Percentiles rank a stretch among this genome's conserved stretches.
Conservation (phyloP, 2,888 invertebrate species). For the Malthinus flaveolus region DNA sequence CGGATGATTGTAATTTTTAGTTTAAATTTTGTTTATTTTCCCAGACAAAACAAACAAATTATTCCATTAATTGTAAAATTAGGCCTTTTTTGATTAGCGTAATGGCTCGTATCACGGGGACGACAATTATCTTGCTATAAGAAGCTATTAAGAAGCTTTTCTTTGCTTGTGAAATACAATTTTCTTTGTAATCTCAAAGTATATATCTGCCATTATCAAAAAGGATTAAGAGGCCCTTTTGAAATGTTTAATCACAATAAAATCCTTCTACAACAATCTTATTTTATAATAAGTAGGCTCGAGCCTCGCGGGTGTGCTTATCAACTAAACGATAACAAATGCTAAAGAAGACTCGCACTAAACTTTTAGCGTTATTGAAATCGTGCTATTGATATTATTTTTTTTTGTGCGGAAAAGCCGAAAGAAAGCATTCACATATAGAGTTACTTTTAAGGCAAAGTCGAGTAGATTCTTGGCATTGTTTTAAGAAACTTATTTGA, state of each 20-base stretch:
- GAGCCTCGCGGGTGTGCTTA: slow-evolving; percentile 10
- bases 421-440: background rate
- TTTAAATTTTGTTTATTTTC: too few species aligned
- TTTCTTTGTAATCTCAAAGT: slow-evolving; percentile 16
- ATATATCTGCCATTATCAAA: slow-evolving; percentile 16
- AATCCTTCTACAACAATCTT: slow-evolving; percentile 13
- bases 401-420: too few species aligned
- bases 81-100: background rate
- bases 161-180: slow-evolving; percentile 11
- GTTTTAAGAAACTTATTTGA: slow-evolving; percentile 16
- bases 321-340: slow-evolving; percentile 15
- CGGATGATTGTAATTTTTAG: too few species aligned
- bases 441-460: background rate
- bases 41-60: too few species aligned
- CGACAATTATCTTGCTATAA: slow-evolving; percentile 11
- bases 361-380: too few species aligned
- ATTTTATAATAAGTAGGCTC: slow-evolving; percentile 12
- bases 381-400: too few species aligned
- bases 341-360: background rate
- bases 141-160: slow-evolving; percentile 13
- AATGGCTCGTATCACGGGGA: background rate
- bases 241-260: slow-evolving; percentile 22
- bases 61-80: background rate
- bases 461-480: slow-evolving; percentile 6
- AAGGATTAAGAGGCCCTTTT: slow-evolving; percentile 20